Evolutionary conservation across 1,140 invertebrate species (phyloP).

Genomic region (Philopotamus ludificatus): DNA sequence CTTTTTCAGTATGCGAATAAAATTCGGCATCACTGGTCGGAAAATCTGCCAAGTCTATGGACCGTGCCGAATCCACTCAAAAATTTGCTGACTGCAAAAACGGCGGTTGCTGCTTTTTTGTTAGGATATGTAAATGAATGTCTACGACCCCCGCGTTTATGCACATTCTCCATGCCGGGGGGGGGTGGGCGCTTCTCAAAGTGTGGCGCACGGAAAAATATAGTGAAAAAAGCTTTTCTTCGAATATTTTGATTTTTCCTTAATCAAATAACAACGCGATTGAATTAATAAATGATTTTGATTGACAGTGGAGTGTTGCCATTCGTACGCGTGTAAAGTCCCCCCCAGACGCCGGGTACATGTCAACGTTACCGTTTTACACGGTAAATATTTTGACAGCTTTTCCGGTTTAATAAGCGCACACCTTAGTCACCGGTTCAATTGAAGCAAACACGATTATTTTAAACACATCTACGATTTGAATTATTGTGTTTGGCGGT

Average conservation of each 20-base stretch:
- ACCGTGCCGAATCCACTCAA: slow-evolving; percentile 44
- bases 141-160: slow-evolving; percentile 11
- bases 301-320: slow-evolving; percentile 10
- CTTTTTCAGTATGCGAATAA: not conserved
- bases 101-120: slow-evolving; percentile 44
- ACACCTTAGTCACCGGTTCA: not conserved
- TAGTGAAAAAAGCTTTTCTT: too few species aligned
- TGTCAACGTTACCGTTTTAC: slow-evolving; percentile 30
- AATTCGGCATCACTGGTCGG: not conserved
- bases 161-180: slow-evolving; percentile 3
- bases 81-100: slow-evolving; percentile 47
- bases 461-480: slow-evolving; percentile 27
- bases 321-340: not conserved
- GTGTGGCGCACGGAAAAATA: too few species aligned
- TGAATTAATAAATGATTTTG: slow-evolving; percentile 1
- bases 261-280: too few species aligned
- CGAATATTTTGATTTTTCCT: too few species aligned
- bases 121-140: slow-evolving; percentile 48
- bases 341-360: not conserved
- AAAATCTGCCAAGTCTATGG: slow-evolving; percentile 22
- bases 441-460: slow-evolving; percentile 25
- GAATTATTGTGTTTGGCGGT: slow-evolving; percentile 17
- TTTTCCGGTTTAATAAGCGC: slow-evolving; percentile 24
- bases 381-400: slow-evolving; percentile 37
- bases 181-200: slow-evolving; percentile 1